phyloP scores from a whole-genome alignment of 2,888 invertebrate genomes.

The Timema podura region DNA sequence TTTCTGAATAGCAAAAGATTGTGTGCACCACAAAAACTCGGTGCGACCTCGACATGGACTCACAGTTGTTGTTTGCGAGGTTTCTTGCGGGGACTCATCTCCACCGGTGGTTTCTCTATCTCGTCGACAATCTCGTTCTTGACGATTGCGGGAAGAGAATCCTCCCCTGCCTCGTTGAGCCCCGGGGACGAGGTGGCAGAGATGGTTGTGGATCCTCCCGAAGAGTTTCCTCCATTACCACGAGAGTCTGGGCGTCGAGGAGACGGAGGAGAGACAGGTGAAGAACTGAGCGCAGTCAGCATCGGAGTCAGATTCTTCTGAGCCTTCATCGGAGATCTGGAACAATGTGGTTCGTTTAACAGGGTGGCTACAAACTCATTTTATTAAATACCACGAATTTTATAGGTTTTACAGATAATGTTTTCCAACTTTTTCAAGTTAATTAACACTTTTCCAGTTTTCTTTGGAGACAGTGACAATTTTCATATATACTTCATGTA shows the following conservation, averaged over 20 bases:
- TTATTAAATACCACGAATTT: no score
- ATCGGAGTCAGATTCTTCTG: conserved; percentile 57
- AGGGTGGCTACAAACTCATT: no score
- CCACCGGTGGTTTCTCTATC: conserved; percentile 50
- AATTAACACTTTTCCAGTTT: no score
- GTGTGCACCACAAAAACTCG: no score
- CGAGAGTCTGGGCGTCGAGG: conserved; percentile 32
- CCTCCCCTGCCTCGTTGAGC: conserved; percentile 48
- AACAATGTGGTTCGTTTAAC: conserved; percentile 17
- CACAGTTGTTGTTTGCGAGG: conserved; percentile 86
- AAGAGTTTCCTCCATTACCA: conserved; percentile 43
- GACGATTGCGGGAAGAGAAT: conserved; percentile 30
- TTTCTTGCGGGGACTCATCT: conserved; percentile 82
- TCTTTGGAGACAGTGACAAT: no score
- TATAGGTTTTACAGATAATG: no score
- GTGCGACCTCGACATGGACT: conserved; percentile 39
- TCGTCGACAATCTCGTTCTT: conserved; percentile 40
- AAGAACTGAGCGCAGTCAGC: conserved; percentile 39
- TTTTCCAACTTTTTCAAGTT: no score
- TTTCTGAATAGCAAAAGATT: no score
- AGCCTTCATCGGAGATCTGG: conserved; percentile 57
- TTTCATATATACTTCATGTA: no score
- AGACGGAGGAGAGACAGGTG: conserved; percentile 36
- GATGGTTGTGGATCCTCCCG: conserved; percentile 78
- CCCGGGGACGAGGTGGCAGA: conserved; percentile 83